A percentile compares a stretch with the other conserved stretches of the same genome.
Evolutionary conservation across 2,113 vertebrate genomes (phyloP).

Genomic region (Cathartes aura): DNA sequence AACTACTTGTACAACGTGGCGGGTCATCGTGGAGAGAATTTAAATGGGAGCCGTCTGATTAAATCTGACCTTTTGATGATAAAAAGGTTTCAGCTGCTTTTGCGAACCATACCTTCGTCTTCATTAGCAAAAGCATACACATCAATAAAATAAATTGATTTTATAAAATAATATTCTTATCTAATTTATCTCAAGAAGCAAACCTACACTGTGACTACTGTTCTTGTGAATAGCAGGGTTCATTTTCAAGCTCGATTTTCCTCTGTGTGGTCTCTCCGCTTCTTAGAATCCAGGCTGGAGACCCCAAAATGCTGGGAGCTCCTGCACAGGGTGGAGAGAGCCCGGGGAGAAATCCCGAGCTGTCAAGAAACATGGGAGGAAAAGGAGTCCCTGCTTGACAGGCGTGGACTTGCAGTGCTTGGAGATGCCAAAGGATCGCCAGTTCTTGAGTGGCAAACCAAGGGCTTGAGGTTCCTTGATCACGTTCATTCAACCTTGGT

Average conservation of each 20-base stretch:
- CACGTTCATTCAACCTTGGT: accelerated
- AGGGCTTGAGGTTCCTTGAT: neutral
- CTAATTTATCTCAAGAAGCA: conserved; percentile 3
- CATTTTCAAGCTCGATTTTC: neutral
- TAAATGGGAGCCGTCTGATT: neutral
- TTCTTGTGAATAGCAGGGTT: neutral
- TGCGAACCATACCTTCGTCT: neutral
- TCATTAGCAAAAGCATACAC: neutral
- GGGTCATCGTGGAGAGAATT: neutral
- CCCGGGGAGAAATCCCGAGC: neutral
- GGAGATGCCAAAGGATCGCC: neutral
- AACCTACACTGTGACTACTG: neutral
- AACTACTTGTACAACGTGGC: neutral
- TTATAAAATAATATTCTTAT: neutral
- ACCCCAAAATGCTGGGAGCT: neutral
- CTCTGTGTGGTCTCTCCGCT: neutral
- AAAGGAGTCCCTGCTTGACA: neutral
- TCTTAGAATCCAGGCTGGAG: neutral
- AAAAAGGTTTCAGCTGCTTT: neutral
- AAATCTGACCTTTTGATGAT: conserved; percentile 22
- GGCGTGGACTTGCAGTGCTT: neutral
- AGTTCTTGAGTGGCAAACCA: neutral
- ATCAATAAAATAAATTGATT: conserved; percentile 24
- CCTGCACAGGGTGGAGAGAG: neutral
- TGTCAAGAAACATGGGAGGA: neutral